Percentiles rank a stretch among this genome's conserved stretches.
These are phyloP conservation scores for Ctenosaura bakeri DNA, from an alignment of 2,797 vertebrate species.

Conservation along the genomic window DNA sequence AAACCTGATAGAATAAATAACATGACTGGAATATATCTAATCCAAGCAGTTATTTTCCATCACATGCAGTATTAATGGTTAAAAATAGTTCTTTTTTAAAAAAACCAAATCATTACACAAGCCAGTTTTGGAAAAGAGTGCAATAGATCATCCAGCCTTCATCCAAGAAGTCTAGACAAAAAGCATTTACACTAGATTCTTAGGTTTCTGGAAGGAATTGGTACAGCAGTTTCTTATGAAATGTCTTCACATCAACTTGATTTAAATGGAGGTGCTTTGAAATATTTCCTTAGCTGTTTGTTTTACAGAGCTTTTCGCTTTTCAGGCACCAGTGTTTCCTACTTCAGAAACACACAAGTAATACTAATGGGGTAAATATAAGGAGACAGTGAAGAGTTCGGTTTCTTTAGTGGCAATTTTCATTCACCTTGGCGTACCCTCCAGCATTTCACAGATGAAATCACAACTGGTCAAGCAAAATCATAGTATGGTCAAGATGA, in stretches of 20 bases:
- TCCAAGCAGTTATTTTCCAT: slow-evolving; percentile 14
- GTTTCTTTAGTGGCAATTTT: slow-evolving; percentile 8
- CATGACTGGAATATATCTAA: slow-evolving; percentile 13
- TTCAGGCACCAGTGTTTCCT: fast-evolving
- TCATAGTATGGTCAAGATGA: no score
- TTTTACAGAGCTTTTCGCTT: fast-evolving
- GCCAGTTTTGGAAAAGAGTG: slow-evolving; percentile 31
- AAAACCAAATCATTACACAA: background rate
- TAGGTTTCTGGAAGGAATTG: background rate
- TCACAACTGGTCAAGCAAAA: no score
- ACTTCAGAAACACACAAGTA: background rate
- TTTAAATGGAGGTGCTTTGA: background rate
- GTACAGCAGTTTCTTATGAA: background rate
- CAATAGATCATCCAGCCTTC: background rate
- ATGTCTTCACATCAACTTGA: background rate
- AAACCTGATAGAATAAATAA: background rate
- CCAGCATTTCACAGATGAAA: no score
- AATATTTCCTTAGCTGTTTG: background rate
- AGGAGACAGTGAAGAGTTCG: background rate
- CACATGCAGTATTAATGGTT: slow-evolving; percentile 16
- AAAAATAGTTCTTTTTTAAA: slow-evolving; percentile 17
- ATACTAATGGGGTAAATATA: slow-evolving; percentile 4
- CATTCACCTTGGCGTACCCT: background rate
- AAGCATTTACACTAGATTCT: background rate
- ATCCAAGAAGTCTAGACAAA: slow-evolving; percentile 12